Evolutionary conservation across 2,797 vertebrate genomes (phyloP), one percentile per base, ranked within the genome.

Genomic region (Artibeus lituratus): DNA sequence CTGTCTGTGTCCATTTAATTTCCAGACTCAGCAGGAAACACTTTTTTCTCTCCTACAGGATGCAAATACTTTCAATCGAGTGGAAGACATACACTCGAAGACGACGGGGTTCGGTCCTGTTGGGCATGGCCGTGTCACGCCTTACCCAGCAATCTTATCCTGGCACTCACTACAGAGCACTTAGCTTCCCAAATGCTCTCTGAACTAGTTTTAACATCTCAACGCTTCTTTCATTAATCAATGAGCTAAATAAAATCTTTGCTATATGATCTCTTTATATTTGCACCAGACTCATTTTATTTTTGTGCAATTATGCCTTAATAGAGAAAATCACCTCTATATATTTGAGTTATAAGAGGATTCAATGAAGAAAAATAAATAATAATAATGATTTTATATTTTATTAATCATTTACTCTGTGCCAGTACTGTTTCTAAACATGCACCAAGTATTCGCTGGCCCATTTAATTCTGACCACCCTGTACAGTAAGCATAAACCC

Each of bases 271-370:
- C 18, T 65, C 57, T 82, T 90, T 51, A 74, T 65, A 49, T 90
- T 81, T 92, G 0, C 26, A 62, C 35, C 22, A 91, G 39, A 84
- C 42, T 26, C 11, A 51, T 49, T 74, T 76, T 82, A 82, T 42
- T 35, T 87, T 76, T 67, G 44, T 85, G 89, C 95, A 92, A 87
- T 65, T n/a, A 65, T 57, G 35, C 51, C 42, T 88, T 88, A 84
- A 37, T 12, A 87, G 51, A 53, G 14, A 53, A 55, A 91, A 95
- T n/a, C 24, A 35, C 19, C 42, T 87, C 18, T 57, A 26, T 62
- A 24, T 88, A 14, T 62, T 62, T 44, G 85, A 24, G 4, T 93
- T 94, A 69, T 29, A 18, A 87, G n/a, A 55, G 22, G 26, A 95
- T 69, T 94, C 57, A 83, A 84, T 24, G 9, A 96, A 76, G 21